These are phyloP conservation scores for Operophtera brumata DNA, from an alignment of 2,888 invertebrate species.

Conservation along the genomic window DNA sequence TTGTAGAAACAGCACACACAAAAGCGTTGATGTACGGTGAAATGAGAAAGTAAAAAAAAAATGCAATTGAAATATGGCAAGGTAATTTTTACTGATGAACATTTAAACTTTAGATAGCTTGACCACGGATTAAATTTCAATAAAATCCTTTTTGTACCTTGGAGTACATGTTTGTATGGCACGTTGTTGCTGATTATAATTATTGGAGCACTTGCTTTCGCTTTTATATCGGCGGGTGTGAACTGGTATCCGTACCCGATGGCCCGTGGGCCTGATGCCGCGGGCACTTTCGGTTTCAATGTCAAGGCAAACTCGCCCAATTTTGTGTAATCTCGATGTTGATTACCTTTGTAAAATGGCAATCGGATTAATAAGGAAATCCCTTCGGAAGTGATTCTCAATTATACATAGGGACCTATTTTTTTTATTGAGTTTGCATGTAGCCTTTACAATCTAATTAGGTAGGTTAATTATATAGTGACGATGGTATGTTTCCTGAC, in stretches of 20 bases:
- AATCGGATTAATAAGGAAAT: conserved; percentile 39
- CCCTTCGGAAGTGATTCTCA: conserved; percentile 38
- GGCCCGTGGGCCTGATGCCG: conserved; percentile 39
- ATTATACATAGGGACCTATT: too few relatives aligned
- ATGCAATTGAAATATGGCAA: not conserved
- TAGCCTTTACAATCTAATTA: too few relatives aligned
- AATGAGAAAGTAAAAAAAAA: not conserved
- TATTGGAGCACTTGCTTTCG: conserved; percentile 64
- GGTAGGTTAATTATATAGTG: too few relatives aligned
- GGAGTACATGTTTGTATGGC: conserved; percentile 72
- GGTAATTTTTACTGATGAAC: not conserved
- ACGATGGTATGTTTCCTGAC: too few relatives aligned
- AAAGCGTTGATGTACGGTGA: not conserved
- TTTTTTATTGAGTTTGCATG: too few relatives aligned
- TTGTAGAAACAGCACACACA: not conserved
- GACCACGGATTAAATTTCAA: conserved; percentile 9
- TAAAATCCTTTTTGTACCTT: conserved; percentile 55
- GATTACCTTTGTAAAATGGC: conserved; percentile 24
- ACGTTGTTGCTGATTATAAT: conserved; percentile 61
- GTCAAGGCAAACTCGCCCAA: conserved; percentile 59
- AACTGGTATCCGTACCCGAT: conserved; percentile 53
- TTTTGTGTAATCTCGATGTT: conserved; percentile 45
- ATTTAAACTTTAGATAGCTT: conserved; percentile 6
- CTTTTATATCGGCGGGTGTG: conserved; percentile 65
- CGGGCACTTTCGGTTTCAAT: conserved; percentile 62